Conservation (phyloP, 92 coral and sea anemone genomes). For the Zoanthus solanderi region DNA sequence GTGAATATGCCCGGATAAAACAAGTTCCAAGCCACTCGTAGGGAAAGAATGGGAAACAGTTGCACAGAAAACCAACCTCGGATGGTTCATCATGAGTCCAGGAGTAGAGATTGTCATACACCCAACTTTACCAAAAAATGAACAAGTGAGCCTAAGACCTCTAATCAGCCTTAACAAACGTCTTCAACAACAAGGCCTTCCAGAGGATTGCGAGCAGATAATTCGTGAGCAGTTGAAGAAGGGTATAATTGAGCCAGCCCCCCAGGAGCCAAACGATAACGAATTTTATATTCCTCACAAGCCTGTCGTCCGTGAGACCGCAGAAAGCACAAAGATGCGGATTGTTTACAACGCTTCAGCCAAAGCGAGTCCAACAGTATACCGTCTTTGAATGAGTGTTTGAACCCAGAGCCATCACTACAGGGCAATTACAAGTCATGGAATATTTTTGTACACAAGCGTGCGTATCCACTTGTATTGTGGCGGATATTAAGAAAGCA, state of each 20-base stretch:
- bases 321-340: conserved; percentile 48
- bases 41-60: too few relatives aligned
- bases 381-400: conserved; percentile 63
- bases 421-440: conserved; percentile 51
- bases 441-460: conserved; percentile 42
- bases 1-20: too few relatives aligned
- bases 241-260: conserved; percentile 54
- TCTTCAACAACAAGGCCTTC: conserved; percentile 52
- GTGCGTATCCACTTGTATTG: conserved; percentile 46
- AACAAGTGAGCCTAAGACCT: conserved; percentile 54
- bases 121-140: conserved; percentile 58
- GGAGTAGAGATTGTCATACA: conserved; percentile 13
- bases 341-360: conserved; percentile 61
- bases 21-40: too few relatives aligned
- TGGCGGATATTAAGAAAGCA: conserved; percentile 54
- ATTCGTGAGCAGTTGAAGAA: conserved; percentile 49
- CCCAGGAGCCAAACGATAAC: conserved; percentile 55
- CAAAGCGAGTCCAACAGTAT: conserved; percentile 9
- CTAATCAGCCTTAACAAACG: conserved; percentile 32
- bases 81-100: too few relatives aligned
- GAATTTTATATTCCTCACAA: conserved; percentile 18
- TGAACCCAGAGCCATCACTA: conserved; percentile 50
- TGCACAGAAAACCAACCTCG: too few relatives aligned
- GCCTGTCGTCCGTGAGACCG: conserved; percentile 1
- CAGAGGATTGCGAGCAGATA: conserved; percentile 36